Conservation (phyloP, 2,888 invertebrate species). For the Apamea anceps region DNA sequence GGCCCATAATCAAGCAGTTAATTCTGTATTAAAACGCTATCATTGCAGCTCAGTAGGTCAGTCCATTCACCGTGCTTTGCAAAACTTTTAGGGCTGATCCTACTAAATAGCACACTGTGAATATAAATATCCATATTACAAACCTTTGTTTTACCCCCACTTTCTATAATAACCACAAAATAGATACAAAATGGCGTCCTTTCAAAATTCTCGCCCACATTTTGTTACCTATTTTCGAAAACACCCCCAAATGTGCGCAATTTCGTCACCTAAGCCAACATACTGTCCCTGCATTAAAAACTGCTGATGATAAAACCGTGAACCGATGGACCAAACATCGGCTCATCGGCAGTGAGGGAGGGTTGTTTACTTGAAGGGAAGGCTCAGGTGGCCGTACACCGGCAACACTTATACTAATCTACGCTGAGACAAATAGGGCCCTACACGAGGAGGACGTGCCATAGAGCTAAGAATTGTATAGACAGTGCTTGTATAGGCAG, state of each 20-base stretch:
- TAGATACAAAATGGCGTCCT: constrained; percentile 10
- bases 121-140: constrained; percentile 27
- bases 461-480: constrained; percentile 18
- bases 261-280: constrained; percentile 22
- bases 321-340: constrained; percentile 50
- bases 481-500: background rate
- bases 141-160: background rate
- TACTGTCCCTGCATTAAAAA: constrained; percentile 50
- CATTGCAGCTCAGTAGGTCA: constrained; percentile 9
- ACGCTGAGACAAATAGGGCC: constrained; percentile 84
- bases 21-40: background rate
- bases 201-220: background rate
- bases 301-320: constrained; percentile 46
- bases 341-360: constrained; percentile 57
- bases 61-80: constrained; percentile 7
- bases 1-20: background rate
- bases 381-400: constrained; percentile 78
- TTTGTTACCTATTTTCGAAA: constrained; percentile 8
- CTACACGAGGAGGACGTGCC: constrained; percentile 70
- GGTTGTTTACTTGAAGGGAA: constrained; percentile 64
- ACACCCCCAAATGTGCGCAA: background rate
- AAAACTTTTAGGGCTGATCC: background rate
- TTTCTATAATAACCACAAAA: constrained; percentile 14
- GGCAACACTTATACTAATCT: constrained; percentile 85
- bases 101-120: background rate